Conservation (phyloP, 2,888 invertebrate species). For the Euplexia lucipara region DNA sequence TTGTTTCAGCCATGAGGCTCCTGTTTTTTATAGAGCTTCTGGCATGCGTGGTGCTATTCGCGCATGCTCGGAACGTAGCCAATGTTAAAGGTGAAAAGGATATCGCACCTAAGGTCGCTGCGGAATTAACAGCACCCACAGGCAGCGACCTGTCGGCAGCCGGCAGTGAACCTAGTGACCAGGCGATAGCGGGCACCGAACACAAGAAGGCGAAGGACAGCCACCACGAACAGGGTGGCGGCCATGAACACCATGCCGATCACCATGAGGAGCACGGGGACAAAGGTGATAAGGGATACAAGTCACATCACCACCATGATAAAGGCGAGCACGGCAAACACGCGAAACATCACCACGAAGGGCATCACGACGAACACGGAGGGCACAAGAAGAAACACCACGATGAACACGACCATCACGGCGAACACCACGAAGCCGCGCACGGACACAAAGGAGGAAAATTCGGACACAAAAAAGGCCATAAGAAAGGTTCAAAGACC, state of each 20-base stretch:
- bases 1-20: constrained; percentile 82
- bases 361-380: constrained; percentile 94
- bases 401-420: constrained; percentile 94
- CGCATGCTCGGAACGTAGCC: constrained; percentile 79
- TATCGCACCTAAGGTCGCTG: constrained; percentile 61
- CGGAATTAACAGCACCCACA: constrained; percentile 61
- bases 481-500: constrained; percentile 96
- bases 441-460: constrained; percentile 95
- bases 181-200: constrained; percentile 88
- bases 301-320: constrained; percentile 94
- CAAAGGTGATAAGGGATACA: constrained; percentile 95
- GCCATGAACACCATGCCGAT: constrained; percentile 92
- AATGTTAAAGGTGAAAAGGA: constrained; percentile 74
- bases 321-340: constrained; percentile 95
- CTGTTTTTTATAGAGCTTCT: constrained; percentile 77
- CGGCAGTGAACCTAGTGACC: constrained; percentile 73
- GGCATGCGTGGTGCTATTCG: constrained; percentile 74
- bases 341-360: constrained; percentile 94
- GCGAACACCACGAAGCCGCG: constrained; percentile 94
- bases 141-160: constrained; percentile 67
- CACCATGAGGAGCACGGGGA: constrained; percentile 94
- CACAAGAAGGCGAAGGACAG: constrained; percentile 86
- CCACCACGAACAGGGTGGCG: constrained; percentile 93
- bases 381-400: constrained; percentile 96
- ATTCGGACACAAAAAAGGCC: constrained; percentile 95